These are phyloP conservation scores for Ctenopoma multispine DNA, from an alignment of 2,797 vertebrate species.

Conservation along the genomic window DNA sequence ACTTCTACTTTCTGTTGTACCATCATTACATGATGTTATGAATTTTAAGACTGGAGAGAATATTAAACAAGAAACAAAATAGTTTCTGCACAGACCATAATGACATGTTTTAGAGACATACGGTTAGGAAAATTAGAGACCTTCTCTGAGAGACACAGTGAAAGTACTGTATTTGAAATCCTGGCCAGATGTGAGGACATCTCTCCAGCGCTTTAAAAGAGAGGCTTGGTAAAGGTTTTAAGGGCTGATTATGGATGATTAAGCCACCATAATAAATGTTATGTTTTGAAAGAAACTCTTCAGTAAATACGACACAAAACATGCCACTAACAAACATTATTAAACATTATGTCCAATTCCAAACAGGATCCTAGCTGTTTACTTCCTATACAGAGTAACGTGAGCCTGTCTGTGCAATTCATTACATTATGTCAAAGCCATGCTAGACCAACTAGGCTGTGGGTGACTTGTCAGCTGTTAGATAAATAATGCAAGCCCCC, in stretches of 20 bases:
- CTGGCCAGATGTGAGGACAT: slow-evolving; percentile 37
- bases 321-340: background rate
- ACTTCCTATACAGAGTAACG: slow-evolving; percentile 53
- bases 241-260: background rate
- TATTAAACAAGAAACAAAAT: slow-evolving; percentile 38
- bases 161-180: slow-evolving; percentile 38
- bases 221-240: background rate
- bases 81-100: slow-evolving; percentile 25
- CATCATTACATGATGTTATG: slow-evolving; percentile 7
- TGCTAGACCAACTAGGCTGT: slow-evolving; percentile 36
- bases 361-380: background rate
- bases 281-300: background rate
- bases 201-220: slow-evolving; percentile 21
- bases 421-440: slow-evolving; percentile 55
- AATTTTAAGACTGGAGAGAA: slow-evolving; percentile 7
- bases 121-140: slow-evolving; percentile 22
- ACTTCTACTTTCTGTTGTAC: background rate
- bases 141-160: slow-evolving; percentile 20
- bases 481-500: slow-evolving; percentile 82
- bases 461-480: slow-evolving; percentile 47
- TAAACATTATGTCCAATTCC: background rate
- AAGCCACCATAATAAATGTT: background rate
- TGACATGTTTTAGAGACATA: background rate
- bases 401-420: slow-evolving; percentile 51
- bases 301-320: background rate